These are phyloP conservation scores for Diabrotica virgifera DNA, from an alignment of 1,140 invertebrate genomes.

Conservation along the genomic window DNA sequence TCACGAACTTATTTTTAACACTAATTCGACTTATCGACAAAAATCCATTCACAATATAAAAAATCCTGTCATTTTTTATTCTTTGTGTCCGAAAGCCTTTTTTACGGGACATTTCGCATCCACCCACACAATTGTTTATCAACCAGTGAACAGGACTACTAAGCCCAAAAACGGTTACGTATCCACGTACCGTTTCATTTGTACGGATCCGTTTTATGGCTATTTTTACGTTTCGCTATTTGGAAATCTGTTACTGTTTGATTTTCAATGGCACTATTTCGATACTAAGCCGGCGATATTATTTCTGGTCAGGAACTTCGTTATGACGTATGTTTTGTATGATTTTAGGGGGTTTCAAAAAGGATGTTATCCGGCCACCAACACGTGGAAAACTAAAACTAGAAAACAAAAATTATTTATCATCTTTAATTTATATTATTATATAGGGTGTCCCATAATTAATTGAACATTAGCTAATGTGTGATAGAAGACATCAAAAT, in stretches of 20 bases:
- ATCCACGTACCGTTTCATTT: constrained; percentile 1
- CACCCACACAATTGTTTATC: constrained; percentile 6
- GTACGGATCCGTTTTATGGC: neutral
- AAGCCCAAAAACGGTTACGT: constrained; percentile 9
- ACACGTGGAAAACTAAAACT: too few species aligned
- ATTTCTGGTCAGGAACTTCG: constrained; percentile 12
- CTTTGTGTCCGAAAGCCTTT: constrained; percentile 1
- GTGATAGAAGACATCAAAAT: too few species aligned
- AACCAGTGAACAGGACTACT: constrained; percentile 1
- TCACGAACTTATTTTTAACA: too few species aligned
- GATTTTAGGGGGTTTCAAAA: neutral
- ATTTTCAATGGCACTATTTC: constrained; percentile 12
- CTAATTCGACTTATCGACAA: neutral
- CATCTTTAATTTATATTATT: too few species aligned
- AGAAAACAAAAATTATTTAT: too few species aligned
- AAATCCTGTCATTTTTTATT: constrained; percentile 10
- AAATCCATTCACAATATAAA: neutral
- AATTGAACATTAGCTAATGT: too few species aligned
- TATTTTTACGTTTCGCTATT: constrained; percentile 14
- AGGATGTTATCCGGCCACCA: too few species aligned
- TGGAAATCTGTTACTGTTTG: constrained; percentile 11
- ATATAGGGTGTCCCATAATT: too few species aligned
- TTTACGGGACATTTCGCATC: constrained; percentile 4
- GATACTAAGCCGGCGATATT: constrained; percentile 5
- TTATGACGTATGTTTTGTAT: constrained; percentile 5